phyloP scores from a whole-genome alignment of 1,140 invertebrate species.

The Magallana angulata region DNA sequence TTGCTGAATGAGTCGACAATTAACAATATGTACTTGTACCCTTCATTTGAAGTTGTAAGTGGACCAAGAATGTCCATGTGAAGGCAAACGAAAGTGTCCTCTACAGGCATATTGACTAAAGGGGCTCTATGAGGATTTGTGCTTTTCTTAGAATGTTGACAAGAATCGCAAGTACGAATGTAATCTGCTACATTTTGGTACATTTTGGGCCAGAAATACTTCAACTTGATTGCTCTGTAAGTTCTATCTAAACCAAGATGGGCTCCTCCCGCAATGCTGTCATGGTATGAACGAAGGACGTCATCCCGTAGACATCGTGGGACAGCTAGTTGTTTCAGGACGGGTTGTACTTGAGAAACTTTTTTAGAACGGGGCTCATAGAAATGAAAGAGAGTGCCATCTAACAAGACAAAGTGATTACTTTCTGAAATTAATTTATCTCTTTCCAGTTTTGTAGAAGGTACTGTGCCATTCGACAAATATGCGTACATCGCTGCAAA shows the following conservation, averaged over 20 bases:
- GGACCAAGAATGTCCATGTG: slow-evolving; percentile 65
- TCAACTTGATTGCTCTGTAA: slow-evolving; percentile 47
- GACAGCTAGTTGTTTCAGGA: slow-evolving; percentile 47
- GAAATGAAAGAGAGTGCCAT: slow-evolving; percentile 59
- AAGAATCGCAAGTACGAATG: slow-evolving; percentile 56
- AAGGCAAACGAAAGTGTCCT: slow-evolving; percentile 50
- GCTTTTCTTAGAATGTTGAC: slow-evolving; percentile 42
- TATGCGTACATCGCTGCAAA: slow-evolving; percentile 52
- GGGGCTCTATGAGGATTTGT: slow-evolving; percentile 48
- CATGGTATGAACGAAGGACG: slow-evolving; percentile 59
- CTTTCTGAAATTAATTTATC: slow-evolving; percentile 27
- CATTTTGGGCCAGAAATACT: slow-evolving; percentile 65
- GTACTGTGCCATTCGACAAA: slow-evolving; percentile 26
- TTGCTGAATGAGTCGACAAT: slow-evolving; percentile 56
- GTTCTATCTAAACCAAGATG: slow-evolving; percentile 61
- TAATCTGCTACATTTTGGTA: slow-evolving; percentile 56
- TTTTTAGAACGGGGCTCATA: slow-evolving; percentile 53
- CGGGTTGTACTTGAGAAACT: neutral
- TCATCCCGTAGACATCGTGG: slow-evolving; percentile 50
- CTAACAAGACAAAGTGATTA: slow-evolving; percentile 54
- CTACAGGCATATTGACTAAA: slow-evolving; percentile 55
- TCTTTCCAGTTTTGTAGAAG: slow-evolving; percentile 38
- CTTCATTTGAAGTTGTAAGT: slow-evolving; percentile 52
- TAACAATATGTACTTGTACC: slow-evolving; percentile 57
- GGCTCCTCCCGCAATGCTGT: slow-evolving; percentile 55